phyloP scores from a whole-genome alignment of 2,888 invertebrate genomes.

The Xestia sexstrigata region DNA sequence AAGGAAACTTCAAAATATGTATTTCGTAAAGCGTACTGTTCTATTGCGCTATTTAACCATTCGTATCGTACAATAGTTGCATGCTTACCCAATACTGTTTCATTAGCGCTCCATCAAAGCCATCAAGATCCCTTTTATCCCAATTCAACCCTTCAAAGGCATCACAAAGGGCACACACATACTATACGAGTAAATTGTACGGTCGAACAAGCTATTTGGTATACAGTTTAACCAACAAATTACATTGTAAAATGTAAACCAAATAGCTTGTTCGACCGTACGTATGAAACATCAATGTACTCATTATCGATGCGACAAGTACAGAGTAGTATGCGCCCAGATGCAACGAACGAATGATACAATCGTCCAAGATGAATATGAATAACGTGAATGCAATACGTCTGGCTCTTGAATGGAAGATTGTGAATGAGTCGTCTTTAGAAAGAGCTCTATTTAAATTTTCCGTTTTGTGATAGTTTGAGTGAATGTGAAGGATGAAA shows the following conservation, averaged over 20 bases:
- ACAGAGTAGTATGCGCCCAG: slow-evolving; percentile 51
- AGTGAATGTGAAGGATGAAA: slow-evolving; percentile 12
- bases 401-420: slow-evolving; percentile 36
- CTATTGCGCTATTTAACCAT: background rate
- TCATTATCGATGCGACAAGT: slow-evolving; percentile 52
- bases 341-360: slow-evolving; percentile 37
- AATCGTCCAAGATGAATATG: slow-evolving; percentile 31
- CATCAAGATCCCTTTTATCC: slow-evolving; percentile 3
- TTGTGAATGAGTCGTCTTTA: slow-evolving; percentile 48
- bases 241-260: too few species aligned
- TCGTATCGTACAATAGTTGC: background rate
- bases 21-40: background rate
- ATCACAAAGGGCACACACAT: slow-evolving; percentile 48
- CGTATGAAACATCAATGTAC: slow-evolving; percentile 67
- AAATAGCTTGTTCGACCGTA: too few species aligned
- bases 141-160: background rate
- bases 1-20: too few species aligned
- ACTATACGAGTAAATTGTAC: slow-evolving; percentile 66
- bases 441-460: slow-evolving; percentile 10
- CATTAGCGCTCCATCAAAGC: background rate
- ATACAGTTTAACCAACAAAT: too few species aligned
- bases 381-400: slow-evolving; percentile 10
- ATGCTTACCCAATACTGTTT: background rate
- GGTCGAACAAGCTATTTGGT: too few species aligned
- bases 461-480: slow-evolving; percentile 17